Conservation (phyloP, 1,140 invertebrate genomes). For the Drosophila sucinea region DNA sequence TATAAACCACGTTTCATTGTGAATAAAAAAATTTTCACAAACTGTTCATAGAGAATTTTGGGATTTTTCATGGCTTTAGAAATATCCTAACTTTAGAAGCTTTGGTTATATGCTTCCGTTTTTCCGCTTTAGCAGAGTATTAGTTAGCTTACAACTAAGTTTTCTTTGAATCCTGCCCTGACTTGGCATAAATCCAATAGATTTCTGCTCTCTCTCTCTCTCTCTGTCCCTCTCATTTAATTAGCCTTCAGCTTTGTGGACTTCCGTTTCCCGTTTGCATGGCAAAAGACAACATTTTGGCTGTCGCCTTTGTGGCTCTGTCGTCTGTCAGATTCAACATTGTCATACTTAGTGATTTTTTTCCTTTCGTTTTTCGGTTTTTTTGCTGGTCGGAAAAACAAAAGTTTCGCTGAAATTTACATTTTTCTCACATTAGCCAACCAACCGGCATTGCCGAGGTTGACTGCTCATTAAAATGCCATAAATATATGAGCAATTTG, state of each 20-base stretch:
- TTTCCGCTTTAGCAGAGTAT: neutral
- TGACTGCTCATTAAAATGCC: slow-evolving; percentile 65
- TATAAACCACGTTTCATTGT: too few relatives aligned
- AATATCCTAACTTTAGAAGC: too few relatives aligned
- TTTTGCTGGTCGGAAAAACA: slow-evolving; percentile 10
- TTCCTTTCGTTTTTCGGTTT: neutral
- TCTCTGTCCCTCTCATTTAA: neutral
- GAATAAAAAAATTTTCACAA: too few relatives aligned
- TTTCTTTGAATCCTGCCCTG: slow-evolving; percentile 9
- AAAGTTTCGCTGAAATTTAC: slow-evolving; percentile 50
- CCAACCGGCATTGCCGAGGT: slow-evolving; percentile 34
- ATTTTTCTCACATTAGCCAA: slow-evolving; percentile 68
- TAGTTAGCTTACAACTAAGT: neutral
- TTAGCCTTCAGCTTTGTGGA: slow-evolving; percentile 19
- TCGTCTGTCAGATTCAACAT: slow-evolving; percentile 31
- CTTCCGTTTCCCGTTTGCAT: slow-evolving; percentile 51
- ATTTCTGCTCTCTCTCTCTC: neutral
- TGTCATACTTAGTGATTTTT: slow-evolving; percentile 23
- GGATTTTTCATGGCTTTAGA: too few relatives aligned
- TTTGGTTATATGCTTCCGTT: neutral
- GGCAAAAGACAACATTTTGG: slow-evolving; percentile 52
- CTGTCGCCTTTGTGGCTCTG: slow-evolving; percentile 53
- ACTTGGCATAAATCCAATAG: slow-evolving; percentile 45
- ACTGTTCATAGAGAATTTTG: too few relatives aligned
- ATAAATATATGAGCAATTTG: slow-evolving; percentile 74